phyloP scores from a whole-genome alignment of 2,888 invertebrate species.

The Pseudanteris insignis region DNA sequence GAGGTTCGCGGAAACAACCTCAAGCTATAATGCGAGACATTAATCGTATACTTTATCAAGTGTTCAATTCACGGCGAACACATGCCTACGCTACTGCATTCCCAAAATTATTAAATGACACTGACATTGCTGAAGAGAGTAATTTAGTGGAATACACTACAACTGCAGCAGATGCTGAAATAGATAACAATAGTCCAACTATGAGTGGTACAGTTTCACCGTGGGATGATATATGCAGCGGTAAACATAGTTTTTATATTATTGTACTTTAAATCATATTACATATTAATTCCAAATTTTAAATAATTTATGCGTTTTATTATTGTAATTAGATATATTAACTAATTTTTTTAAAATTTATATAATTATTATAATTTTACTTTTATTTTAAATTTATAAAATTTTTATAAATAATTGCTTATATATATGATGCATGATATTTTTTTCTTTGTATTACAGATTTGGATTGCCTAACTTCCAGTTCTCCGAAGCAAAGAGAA shows the following conservation, averaged over 20 bases:
- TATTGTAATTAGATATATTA: too few species aligned
- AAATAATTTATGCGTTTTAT: too few species aligned
- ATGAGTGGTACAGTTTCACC: conserved; percentile 27
- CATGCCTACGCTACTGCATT: conserved; percentile 72
- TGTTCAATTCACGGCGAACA: conserved; percentile 72
- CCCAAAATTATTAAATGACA: conserved; percentile 59
- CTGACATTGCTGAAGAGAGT: conserved; percentile 42
- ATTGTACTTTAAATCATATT: too few species aligned
- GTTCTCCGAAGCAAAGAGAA: neutral
- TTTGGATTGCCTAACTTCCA: conserved; percentile 6
- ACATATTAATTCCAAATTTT: too few species aligned
- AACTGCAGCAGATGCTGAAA: conserved; percentile 2
- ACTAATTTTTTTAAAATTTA: too few species aligned
- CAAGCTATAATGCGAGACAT: conserved; percentile 88
- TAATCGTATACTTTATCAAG: conserved; percentile 80
- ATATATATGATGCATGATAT: too few species aligned
- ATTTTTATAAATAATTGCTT: too few species aligned
- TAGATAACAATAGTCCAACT: neutral
- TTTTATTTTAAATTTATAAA: too few species aligned
- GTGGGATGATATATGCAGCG: conserved; percentile 58
- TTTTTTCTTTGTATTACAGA: too few species aligned
- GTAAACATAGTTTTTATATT: conserved; percentile 17
- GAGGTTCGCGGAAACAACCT: conserved; percentile 77
- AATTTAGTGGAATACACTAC: conserved; percentile 16
- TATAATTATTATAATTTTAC: too few species aligned